phyloP scores from a whole-genome alignment of 2,113 vertebrate genomes.

The Oenanthe oenanthe region DNA sequence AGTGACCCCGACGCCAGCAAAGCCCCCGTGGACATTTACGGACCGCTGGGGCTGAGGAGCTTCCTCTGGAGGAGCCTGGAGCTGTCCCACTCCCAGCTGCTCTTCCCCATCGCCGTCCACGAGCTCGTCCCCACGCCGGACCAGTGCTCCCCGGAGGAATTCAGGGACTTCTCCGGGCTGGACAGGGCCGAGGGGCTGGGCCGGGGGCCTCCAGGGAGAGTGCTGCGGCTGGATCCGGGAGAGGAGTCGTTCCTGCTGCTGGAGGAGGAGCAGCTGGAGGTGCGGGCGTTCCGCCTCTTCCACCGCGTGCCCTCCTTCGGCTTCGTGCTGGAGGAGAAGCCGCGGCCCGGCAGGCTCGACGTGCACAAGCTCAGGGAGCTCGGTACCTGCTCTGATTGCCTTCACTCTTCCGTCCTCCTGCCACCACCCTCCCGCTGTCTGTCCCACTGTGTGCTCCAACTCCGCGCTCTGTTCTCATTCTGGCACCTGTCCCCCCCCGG shows the following conservation, averaged over 20 bases:
- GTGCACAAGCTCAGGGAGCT: slow-evolving; percentile 84
- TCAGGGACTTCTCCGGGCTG: neutral
- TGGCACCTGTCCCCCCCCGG: rapidly evolving
- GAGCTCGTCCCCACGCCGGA: neutral
- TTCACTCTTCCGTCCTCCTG: rapidly evolving
- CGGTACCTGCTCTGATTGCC: slow-evolving; percentile 67
- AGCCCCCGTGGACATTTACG: slow-evolving; percentile 84
- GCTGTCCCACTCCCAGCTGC: slow-evolving; percentile 86
- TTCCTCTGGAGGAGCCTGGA: neutral
- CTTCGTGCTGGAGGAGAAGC: slow-evolving; percentile 86
- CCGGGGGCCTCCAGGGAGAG: slow-evolving; percentile 73
- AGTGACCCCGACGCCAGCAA: slow-evolving; percentile 55
- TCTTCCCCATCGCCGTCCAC: slow-evolving; percentile 65
- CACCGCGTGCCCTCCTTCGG: slow-evolving; percentile 93
- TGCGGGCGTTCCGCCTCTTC: slow-evolving; percentile 88
- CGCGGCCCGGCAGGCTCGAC: slow-evolving; percentile 83
- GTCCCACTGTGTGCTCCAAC: rapidly evolving
- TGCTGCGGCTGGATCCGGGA: slow-evolving; percentile 69
- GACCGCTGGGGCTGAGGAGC: slow-evolving; percentile 80
- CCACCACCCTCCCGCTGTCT: rapidly evolving
- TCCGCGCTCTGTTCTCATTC: rapidly evolving
- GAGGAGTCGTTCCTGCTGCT: slow-evolving; percentile 80
- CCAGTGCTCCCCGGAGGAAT: neutral
- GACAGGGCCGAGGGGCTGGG: neutral
- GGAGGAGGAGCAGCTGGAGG: slow-evolving; percentile 80